Percentiles rank a stretch among this genome's conserved stretches.
Conservation (phyloP, 2,797 vertebrate genomes). For the Lagodon rhomboides region DNA sequence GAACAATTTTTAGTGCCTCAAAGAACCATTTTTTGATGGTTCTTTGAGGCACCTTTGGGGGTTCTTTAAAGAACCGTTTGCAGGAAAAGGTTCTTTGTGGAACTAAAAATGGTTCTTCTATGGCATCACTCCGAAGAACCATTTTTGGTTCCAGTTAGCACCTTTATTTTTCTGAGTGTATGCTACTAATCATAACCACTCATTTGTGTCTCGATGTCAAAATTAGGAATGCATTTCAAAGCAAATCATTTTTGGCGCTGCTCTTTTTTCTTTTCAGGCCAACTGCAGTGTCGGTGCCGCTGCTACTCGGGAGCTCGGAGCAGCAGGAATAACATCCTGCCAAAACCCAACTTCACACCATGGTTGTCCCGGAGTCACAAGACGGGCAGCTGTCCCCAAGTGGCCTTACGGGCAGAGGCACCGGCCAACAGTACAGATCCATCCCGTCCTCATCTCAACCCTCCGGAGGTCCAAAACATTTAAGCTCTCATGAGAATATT, state of each 20-base stretch:
- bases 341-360: constrained; percentile 81
- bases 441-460: constrained; percentile 20
- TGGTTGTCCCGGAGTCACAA: constrained; percentile 87
- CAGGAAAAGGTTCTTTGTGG: too few relatives aligned
- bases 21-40: too few relatives aligned
- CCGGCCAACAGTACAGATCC: constrained; percentile 68
- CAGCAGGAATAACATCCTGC: constrained; percentile 79
- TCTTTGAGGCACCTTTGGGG: too few relatives aligned
- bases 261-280: not conserved
- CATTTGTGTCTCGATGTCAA: not conserved
- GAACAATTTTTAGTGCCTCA: too few relatives aligned
- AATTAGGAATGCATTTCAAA: not conserved
- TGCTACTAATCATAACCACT: not conserved
- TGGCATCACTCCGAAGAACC: too few relatives aligned
- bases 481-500: constrained; percentile 23
- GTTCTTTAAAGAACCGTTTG: too few relatives aligned
- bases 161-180: too few relatives aligned
- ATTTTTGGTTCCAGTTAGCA: too few relatives aligned
- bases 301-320: constrained; percentile 68
- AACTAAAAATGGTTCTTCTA: too few relatives aligned
- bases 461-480: constrained; percentile 19
- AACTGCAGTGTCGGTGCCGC: constrained; percentile 49
- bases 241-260: not conserved
- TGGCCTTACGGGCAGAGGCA: constrained; percentile 63
- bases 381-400: constrained; percentile 82